A percentile compares a stretch with the other conserved stretches of the same genome.
Evolutionary conservation across 2,113 vertebrate genomes (phyloP).

Genomic region (Grus americana): DNA sequence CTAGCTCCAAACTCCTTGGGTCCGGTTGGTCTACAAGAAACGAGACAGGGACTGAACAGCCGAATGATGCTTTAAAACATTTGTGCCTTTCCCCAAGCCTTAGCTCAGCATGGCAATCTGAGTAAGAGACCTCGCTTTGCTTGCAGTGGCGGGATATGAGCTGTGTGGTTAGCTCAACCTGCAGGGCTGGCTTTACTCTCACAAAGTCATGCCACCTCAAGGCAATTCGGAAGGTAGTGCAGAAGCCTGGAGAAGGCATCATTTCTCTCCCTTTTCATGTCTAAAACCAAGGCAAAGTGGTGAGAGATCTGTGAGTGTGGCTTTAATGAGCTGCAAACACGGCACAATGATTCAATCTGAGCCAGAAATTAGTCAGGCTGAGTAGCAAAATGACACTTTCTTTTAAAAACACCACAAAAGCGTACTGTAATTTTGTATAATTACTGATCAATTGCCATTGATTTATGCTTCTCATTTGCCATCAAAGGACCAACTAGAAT

Average conservation of each 20-base stretch:
- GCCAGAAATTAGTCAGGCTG: conserved; percentile 56
- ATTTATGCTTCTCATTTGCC: conserved; percentile 15
- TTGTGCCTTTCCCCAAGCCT: neutral
- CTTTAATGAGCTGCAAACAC: conserved; percentile 25
- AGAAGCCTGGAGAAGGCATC: neutral
- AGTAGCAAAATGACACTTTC: conserved; percentile 50
- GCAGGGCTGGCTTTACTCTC: neutral
- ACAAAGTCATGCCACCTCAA: neutral
- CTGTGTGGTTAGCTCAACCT: neutral
- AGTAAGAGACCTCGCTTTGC: neutral
- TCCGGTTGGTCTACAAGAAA: neutral
- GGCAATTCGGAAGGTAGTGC: neutral
- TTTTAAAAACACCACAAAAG: conserved; percentile 42
- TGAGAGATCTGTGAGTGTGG: neutral
- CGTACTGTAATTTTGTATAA: conserved; percentile 50
- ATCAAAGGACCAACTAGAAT: neutral
- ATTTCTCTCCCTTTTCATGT: neutral
- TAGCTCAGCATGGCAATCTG: neutral
- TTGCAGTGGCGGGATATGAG: neutral
- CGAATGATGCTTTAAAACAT: neutral
- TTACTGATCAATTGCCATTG: conserved; percentile 40
- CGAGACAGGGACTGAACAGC: neutral
- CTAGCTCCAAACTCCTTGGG: neutral
- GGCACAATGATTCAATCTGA: conserved; percentile 32
- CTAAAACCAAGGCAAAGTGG: neutral